phyloP scores from a whole-genome alignment of 2,797 vertebrate species.

The Coluber constrictor region DNA sequence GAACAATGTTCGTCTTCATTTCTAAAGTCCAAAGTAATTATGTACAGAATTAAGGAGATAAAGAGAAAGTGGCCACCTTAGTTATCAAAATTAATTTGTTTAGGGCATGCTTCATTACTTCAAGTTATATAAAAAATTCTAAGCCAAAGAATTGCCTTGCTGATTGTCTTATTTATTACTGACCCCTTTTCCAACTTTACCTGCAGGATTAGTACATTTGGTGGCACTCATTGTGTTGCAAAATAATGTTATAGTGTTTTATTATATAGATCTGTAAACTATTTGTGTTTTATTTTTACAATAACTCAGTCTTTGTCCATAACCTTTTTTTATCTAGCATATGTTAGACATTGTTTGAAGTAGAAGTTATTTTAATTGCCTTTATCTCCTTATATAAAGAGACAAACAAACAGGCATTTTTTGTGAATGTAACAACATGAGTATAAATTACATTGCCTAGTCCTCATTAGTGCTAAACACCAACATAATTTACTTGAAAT shows the following conservation, averaged over 20 bases:
- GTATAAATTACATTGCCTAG: conserved; percentile 8
- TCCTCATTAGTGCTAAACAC: not conserved
- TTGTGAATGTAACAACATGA: not conserved
- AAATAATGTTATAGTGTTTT: not conserved
- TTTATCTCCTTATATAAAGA: not conserved
- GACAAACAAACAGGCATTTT: not conserved
- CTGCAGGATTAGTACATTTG: not conserved
- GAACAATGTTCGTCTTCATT: not conserved
- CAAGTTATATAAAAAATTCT: not conserved
- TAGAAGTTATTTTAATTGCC: not conserved
- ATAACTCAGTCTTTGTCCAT: not conserved
- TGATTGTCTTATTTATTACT: not conserved
- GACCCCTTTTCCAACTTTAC: not conserved
- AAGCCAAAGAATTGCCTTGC: not conserved
- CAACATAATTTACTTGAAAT: conserved; percentile 2
- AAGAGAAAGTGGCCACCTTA: not conserved
- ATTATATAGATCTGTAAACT: not conserved
- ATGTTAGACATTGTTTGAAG: not conserved
- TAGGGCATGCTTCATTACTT: not conserved
- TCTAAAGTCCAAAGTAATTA: not conserved
- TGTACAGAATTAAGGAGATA: not conserved
- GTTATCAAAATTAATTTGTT: not conserved
- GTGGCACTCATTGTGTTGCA: not conserved
- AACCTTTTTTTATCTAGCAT: not conserved
- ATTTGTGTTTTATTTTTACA: not conserved